Conservation (phyloP, 2,888 invertebrate species). For the Heliconius aoede region DNA sequence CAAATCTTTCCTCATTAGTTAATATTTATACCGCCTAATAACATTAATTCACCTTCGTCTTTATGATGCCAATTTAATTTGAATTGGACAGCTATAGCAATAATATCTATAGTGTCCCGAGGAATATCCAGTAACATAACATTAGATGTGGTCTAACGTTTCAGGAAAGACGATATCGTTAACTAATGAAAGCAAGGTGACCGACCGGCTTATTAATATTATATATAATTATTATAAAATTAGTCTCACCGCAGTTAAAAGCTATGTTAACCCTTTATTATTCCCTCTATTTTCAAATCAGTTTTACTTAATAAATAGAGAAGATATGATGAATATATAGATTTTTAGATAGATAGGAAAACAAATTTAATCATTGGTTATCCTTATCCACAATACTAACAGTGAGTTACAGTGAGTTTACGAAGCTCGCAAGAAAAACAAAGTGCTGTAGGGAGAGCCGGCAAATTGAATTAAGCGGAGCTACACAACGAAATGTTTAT, state of each 20-base stretch:
- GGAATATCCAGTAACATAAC: conserved; percentile 8
- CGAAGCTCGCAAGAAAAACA: conserved; percentile 23
- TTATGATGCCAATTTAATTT: neutral
- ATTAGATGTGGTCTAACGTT: conserved; percentile 1
- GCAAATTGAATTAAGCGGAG: conserved; percentile 29
- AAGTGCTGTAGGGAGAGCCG: conserved; percentile 18
- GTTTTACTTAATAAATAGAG: too few relatives aligned
- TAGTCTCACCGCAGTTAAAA: too few relatives aligned
- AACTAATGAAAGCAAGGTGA: conserved; percentile 27
- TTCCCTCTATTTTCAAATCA: too few relatives aligned
- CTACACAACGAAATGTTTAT: conserved; percentile 14
- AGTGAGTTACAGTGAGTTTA: conserved; percentile 22
- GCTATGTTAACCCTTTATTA: too few relatives aligned
- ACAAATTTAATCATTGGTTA: conserved; percentile 24
- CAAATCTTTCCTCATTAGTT: neutral
- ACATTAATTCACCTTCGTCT: neutral
- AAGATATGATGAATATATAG: neutral
- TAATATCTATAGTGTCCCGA: neutral
- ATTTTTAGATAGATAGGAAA: conserved; percentile 11
- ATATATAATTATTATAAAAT: too few relatives aligned
- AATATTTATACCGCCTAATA: neutral
- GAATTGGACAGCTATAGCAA: neutral
- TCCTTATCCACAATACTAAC: conserved; percentile 29
- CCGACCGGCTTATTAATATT: too few relatives aligned
- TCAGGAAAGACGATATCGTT: conserved; percentile 25